Evolutionary conservation across 1,140 invertebrate species (phyloP), one percentile per base, ranked within the genome.

Genomic region (Camponotus pennsylvanicus): DNA sequence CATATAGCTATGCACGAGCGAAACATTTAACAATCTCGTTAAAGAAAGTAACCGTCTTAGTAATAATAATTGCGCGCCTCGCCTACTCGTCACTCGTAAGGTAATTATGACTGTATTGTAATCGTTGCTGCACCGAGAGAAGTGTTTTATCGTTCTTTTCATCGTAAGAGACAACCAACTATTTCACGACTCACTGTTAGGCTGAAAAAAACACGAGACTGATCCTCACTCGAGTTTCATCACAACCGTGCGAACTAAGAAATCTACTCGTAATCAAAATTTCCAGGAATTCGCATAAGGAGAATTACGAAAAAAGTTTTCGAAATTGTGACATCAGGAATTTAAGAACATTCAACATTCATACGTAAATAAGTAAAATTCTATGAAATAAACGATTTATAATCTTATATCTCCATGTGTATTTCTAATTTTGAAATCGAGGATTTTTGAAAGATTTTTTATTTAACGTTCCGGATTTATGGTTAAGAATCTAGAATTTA

Each of bases 161-260:
- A 67, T 87, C 55, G 66, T 89, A 79, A 86, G 80, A 61, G 55
- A 63, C 49, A 73, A 66, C 49, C 57, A 66, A 85, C 63, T 78
- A 71, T 75, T 75, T 76, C 75, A 86, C 40, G 63, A 61, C 77
- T 82, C 79, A 45, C 42, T 85, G 76, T 70, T 32, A 61, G 34
- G 67, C 34, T 34, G 64, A 87, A 57, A 66, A 27, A 86, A 88
- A 52, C 64, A 71, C 78, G 88, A 91, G 88, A 91, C 85, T 80
- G 77, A 85, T 76, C 7, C 52, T 21, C 63, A n/a, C 75, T 40
- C 3, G 57, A 42, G 21, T 79, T 82, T 79, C 27, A 27, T 76
- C 52, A 21, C 55, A 63, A 57, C 79, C 18, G 18, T 9, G 40
- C 18, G 40, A 78, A 8, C 42, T 9, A 52, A 57, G 37, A 71